Conservation (phyloP, 2,797 vertebrate species). For the Scolopax rusticola region DNA sequence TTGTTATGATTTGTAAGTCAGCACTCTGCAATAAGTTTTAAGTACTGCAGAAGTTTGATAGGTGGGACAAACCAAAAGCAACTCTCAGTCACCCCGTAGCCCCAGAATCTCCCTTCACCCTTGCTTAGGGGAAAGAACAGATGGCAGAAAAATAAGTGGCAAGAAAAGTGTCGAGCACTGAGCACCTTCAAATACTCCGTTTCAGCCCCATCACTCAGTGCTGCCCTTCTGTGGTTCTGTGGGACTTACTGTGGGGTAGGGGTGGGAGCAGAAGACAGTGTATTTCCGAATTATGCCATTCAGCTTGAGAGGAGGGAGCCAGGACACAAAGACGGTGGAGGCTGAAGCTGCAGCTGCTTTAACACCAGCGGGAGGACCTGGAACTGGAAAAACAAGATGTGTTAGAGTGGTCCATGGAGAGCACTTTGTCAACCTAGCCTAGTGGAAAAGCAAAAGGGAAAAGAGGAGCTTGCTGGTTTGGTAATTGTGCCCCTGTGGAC, state of each 20-base stretch:
- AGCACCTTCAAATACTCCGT: background rate
- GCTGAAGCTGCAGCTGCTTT: conserved; percentile 94
- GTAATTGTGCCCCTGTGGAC: accelerated
- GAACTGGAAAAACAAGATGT: conserved; percentile 80
- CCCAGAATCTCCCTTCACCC: background rate
- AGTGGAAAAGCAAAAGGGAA: background rate
- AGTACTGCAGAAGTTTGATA: background rate
- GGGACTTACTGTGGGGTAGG: conserved; percentile 92
- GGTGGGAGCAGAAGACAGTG: conserved; percentile 97
- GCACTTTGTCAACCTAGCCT: background rate
- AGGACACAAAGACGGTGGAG: conserved; percentile 95
- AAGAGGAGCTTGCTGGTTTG: accelerated
- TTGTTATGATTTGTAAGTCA: background rate
- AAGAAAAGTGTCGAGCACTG: background rate
- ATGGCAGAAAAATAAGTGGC: background rate
- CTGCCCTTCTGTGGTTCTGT: background rate
- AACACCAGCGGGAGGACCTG: conserved; percentile 95
- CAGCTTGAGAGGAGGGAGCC: conserved; percentile 95
- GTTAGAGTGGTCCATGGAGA: background rate
- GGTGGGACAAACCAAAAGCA: background rate
- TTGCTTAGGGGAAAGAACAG: background rate
- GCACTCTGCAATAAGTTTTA: background rate
- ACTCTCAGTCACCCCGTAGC: background rate
- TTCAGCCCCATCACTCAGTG: background rate
- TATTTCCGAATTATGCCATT: conserved; percentile 98